Base-by-base conservation (phyloP, 2,797 vertebrate species). In the Thamnophis elegans region DNA sequence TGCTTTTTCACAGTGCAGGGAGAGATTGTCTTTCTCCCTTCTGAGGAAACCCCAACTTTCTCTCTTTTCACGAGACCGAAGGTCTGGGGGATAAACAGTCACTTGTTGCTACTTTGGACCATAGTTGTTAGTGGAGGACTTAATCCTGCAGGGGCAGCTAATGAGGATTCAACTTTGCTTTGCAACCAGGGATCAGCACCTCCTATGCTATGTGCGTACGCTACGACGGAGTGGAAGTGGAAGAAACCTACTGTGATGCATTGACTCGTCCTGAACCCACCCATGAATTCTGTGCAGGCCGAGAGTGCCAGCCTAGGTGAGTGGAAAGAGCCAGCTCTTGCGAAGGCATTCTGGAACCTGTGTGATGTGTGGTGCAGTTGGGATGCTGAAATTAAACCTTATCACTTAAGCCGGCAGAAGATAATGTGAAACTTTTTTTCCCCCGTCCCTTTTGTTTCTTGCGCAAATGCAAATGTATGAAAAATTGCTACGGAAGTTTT, bases 221-320 rank as follows among this genome's bases (percentile, higher is more conserved):
- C 11, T 99, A 98, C 0, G 98, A 99, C 0, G 98, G 98, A 1
- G 97, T 98, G 53, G 98, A 99, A 93, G 98, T 99, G 3, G 98
- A 99, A 8, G 98, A 99, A 94, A 97, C 96, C 0, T 98, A 98
- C 90, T 99, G 98, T 6, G 98, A 99, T 92, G 98, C 98, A 85
- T 87, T 98, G 94, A 98, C 98, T 53, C 97, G 98, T 86, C 98
- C 98, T 12, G 98, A 99, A 93, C 98, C 98, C 47, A 98, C 98
- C 3, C 98, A 99, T 0, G 98, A 99, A 93, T 98, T 98, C 95
- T 99, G 98, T 96, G 97, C 97, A 0, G 98, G 98, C 88, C 98
- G 98, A 94, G 98, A 99, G 7, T 99, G 98, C 94, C 98, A 98
- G 93, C 98, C 98, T 18, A 98, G 98, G 98, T 99, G 95, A 97